Evolutionary conservation across 2,888 invertebrate species (phyloP).

Genomic region (Drosophila limbata): DNA sequence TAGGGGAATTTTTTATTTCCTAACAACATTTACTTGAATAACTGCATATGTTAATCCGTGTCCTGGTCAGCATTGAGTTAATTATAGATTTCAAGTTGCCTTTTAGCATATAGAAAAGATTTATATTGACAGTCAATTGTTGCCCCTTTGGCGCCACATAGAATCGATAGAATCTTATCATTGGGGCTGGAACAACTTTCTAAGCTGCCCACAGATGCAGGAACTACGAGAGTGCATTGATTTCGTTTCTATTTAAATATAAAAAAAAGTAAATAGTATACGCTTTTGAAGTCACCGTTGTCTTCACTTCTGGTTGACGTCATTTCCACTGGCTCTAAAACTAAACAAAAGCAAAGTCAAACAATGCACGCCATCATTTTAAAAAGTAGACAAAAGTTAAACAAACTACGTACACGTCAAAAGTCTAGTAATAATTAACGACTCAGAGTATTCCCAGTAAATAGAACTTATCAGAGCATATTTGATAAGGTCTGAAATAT

Average conservation of each 20-base stretch:
- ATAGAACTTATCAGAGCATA: background rate
- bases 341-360: constrained; percentile 22
- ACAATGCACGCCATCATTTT: constrained; percentile 35
- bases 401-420: constrained; percentile 4
- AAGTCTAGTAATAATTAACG: constrained; percentile 9
- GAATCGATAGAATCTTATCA: constrained; percentile 15
- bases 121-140: constrained; percentile 9
- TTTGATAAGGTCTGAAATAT: background rate
- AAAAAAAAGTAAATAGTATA: constrained; percentile 4
- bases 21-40: background rate
- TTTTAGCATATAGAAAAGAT: constrained; percentile 13
- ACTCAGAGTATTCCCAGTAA: constrained; percentile 4
- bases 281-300: constrained; percentile 2
- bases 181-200: constrained; percentile 33
- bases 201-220: constrained; percentile 20
- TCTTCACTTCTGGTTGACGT: constrained; percentile 35
- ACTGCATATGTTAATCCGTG: background rate
- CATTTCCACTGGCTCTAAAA: constrained; percentile 11
- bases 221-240: constrained; percentile 18
- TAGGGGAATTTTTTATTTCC: background rate
- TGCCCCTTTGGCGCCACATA: constrained; percentile 13
- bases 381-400: constrained; percentile 16
- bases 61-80: constrained; percentile 3
- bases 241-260: constrained; percentile 12
- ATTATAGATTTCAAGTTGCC: constrained; percentile 7